These are phyloP conservation scores for Rana temporaria DNA, from an alignment of 2,113 vertebrate genomes.

Conservation along the genomic window DNA sequence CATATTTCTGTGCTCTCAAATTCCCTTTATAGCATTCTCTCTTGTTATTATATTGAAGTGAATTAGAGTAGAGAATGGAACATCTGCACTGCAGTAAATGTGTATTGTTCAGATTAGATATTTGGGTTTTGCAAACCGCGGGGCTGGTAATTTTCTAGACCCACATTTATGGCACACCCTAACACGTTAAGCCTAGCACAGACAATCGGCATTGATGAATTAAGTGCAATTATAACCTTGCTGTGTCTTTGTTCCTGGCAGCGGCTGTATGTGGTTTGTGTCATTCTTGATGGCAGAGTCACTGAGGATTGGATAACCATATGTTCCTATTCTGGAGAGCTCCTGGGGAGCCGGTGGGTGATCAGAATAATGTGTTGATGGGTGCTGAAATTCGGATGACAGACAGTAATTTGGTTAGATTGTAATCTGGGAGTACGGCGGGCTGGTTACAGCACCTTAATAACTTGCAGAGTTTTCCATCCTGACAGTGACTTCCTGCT, in stretches of 20 bases:
- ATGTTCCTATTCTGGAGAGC: conserved; percentile 14
- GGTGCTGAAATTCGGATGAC: not conserved
- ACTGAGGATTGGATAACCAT: not conserved
- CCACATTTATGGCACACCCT: not conserved
- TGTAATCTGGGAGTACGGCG: not conserved
- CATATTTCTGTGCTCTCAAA: no score
- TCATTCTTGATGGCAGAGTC: not conserved
- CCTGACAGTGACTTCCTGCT: not conserved
- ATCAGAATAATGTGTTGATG: not conserved
- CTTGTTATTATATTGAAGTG: not conserved
- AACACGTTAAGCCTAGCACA: conserved; percentile 10
- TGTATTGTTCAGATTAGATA: not conserved
- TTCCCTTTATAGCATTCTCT: no score
- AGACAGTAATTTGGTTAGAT: not conserved
- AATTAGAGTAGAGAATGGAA: no score
- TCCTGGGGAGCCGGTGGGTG: not conserved
- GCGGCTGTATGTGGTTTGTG: conserved; percentile 6
- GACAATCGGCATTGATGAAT: not conserved
- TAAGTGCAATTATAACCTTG: conserved; percentile 1
- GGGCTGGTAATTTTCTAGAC: not conserved
- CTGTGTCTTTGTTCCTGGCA: not conserved
- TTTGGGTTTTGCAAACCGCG: not conserved
- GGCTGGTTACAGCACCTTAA: not conserved
- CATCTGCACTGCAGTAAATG: not conserved
- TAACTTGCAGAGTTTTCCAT: conserved; percentile 1